Evolutionary conservation across 2,888 invertebrate species (phyloP).

Genomic region (Lingula anatina): DNA sequence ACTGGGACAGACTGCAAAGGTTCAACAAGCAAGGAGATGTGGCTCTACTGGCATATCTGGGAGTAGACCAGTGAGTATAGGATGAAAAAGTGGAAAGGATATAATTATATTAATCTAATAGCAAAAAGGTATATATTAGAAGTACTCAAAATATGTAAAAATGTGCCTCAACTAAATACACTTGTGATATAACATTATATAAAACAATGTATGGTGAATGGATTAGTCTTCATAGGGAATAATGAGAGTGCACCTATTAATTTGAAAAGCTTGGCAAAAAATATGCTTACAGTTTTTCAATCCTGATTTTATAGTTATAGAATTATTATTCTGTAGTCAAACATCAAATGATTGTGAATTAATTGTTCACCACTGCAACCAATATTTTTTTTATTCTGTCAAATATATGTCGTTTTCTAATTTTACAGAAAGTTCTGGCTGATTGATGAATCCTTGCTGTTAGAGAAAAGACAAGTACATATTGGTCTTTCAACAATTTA

Average conservation of each 20-base stretch:
- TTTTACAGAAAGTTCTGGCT: conserved; percentile 68
- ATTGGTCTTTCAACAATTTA: no score
- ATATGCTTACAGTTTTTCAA: no score
- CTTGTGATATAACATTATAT: no score
- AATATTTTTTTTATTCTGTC: neutral
- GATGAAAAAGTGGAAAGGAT: neutral
- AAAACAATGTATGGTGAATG: no score
- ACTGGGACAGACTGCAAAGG: conserved; percentile 71
- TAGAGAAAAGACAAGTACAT: conserved; percentile 24
- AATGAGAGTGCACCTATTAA: no score
- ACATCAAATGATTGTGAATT: no score
- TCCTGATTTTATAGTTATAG: no score
- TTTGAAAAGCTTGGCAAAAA: no score
- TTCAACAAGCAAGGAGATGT: conserved; percentile 76
- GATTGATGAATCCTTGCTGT: conserved; percentile 49
- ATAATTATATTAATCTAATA: neutral
- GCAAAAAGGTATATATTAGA: neutral
- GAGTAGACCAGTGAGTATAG: conserved; percentile 68
- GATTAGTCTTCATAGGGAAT: no score
- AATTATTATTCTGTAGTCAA: no score
- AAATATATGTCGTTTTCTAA: conserved; percentile 10
- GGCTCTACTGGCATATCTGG: conserved; percentile 72
- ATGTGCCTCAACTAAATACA: no score
- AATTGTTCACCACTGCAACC: neutral
- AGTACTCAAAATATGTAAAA: neutral